Evolutionary conservation across 2,113 vertebrate genomes (phyloP).

Genomic region (Alces alces): DNA sequence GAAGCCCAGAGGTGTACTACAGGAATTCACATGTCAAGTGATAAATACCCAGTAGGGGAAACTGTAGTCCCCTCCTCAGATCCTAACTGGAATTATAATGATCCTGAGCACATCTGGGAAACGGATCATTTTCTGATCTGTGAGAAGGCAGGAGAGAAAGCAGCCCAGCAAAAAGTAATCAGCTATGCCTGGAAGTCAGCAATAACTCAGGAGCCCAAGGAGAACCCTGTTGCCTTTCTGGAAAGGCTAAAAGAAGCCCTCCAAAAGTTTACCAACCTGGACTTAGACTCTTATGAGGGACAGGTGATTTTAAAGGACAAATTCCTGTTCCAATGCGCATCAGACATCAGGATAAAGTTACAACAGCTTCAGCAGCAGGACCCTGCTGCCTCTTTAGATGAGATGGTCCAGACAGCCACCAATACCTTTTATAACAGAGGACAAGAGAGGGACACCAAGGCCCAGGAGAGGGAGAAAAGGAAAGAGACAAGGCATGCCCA

Average conservation of each 20-base stretch:
- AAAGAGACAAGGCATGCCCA: neutral
- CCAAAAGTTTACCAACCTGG: neutral
- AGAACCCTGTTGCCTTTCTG: neutral
- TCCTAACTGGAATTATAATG: neutral
- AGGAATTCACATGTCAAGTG: neutral
- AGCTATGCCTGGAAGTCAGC: neutral
- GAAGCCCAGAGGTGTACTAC: neutral
- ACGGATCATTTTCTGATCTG: neutral
- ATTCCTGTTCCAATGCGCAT: neutral
- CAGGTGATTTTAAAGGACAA: neutral
- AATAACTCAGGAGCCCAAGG: neutral
- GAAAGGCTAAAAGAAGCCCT: neutral
- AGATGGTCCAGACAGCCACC: neutral
- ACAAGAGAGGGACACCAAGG: neutral
- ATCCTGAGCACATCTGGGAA: neutral
- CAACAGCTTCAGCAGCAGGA: neutral
- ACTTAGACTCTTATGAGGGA: neutral
- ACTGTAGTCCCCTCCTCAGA: neutral
- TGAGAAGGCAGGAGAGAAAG: neutral
- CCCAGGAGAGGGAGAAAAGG: neutral
- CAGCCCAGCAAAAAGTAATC: neutral
- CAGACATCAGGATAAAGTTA: neutral
- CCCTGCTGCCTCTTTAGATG: neutral
- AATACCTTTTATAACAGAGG: neutral
- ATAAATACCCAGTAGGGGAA: neutral